Evolutionary conservation across 2,113 vertebrate genomes (phyloP), one percentile per base, ranked within the genome.

Genomic region (Cebus imitator): DNA sequence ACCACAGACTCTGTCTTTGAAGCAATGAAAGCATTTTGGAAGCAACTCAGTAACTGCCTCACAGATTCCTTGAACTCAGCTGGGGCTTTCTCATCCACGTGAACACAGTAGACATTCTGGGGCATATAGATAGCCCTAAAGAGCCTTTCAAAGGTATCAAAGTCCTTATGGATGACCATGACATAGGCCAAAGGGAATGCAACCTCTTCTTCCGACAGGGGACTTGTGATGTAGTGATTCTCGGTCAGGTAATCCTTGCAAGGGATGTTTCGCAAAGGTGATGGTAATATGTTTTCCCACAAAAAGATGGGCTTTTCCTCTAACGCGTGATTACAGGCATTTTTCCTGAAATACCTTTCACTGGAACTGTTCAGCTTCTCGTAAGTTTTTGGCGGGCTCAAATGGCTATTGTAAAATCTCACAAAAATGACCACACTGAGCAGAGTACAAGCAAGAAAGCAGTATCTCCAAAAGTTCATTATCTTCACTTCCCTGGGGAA

Each of bases 41-140:
- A 99, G 73, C 98, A 99, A 12, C 43, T 37, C 5, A 98, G 27
- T 8, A 99, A 35, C 2, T 18, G 73, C 58, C 8, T 5, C 76
- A 98, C 98, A 0, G 92, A 45, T 1, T n/a, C 2, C 68, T 98
- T 96, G 61, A 98, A 99, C 1, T 18, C 55, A 0, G 5, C 2
- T 0, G 97, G 7, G 1, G 97, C 96, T 70, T 99, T 99, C 18
- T 93, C 95, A 35, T 99, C 98, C 95, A 99, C 98, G 1, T 99
- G 98, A 37, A 98, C 27, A 4, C 98, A 99, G 97, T 99, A 98
- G 17, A 98, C 35, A 1, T 99, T 99, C 6, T 99, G 98, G 23
- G 98, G 98, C 95, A 96, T 96, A 43, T 99, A 99, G 58, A 98
- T 13, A 1, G 98, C 97, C 32, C 98, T 55, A 83, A 99, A 98